Evolutionary conservation across 2,797 vertebrate species (phyloP).

Genomic region (Mycteria americana): DNA sequence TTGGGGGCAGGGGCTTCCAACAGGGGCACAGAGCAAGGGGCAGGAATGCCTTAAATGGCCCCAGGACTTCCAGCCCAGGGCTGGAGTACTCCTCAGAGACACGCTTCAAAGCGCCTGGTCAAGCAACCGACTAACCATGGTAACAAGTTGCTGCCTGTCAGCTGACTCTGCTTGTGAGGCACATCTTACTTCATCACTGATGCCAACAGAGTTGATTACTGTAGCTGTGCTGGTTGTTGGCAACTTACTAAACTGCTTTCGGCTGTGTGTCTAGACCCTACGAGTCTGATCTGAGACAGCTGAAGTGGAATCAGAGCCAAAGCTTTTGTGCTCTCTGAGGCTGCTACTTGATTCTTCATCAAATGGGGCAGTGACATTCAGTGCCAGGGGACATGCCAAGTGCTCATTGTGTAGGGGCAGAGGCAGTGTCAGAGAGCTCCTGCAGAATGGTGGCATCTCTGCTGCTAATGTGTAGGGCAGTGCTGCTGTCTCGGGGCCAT

Average conservation of each 20-base stretch:
- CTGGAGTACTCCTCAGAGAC: not conserved
- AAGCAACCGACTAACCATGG: not conserved
- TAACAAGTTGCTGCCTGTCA: not conserved
- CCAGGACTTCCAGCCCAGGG: not conserved
- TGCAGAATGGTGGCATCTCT: not conserved
- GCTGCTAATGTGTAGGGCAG: slow-evolving; percentile 17
- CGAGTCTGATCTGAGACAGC: not conserved
- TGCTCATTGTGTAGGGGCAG: not conserved
- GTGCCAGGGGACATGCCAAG: not conserved
- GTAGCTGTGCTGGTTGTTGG: not conserved
- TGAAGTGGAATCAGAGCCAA: not conserved
- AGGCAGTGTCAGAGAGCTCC: slow-evolving; percentile 4
- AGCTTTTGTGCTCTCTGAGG: slow-evolving; percentile 22
- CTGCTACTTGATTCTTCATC: slow-evolving; percentile 17
- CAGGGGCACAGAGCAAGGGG: not conserved
- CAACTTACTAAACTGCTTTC: not conserved
- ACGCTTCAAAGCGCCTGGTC: not conserved
- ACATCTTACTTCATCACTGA: not conserved
- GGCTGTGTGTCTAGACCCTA: not conserved
- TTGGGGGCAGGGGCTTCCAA: not conserved
- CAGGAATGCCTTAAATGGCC: not conserved
- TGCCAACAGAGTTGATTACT: not conserved
- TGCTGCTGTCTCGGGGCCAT: not conserved
- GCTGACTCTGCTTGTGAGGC: not conserved
- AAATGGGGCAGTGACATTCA: not conserved